Base-by-base conservation (phyloP, 2,888 invertebrate genomes). In the Spisula subtruncata region DNA sequence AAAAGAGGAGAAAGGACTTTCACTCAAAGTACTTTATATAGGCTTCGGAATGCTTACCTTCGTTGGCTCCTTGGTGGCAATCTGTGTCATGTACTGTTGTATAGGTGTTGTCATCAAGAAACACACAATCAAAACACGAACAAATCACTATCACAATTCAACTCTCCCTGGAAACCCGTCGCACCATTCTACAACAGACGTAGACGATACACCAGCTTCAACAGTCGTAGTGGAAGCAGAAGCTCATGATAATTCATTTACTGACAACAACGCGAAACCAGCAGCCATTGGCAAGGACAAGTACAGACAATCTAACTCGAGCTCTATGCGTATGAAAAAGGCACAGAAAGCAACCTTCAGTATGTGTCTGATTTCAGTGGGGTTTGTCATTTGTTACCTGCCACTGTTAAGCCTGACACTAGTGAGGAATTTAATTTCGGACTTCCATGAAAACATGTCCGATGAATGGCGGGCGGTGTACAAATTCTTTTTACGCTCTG, bases 401-500 rank as follows among this genome's bases (percentile, higher is more conserved):
- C 94, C 94, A 0, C 85, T 91, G 80, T 87, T 94, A 4, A 41
- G 80, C n/a, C 83, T 94, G 46, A 54, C 92, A 8, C 79, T 92
- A 6, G 32, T 87, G 1, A 71, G 92, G 20, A 89, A 86, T 60
- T 41, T 92, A 14, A 83, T 88, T 32, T 85, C 41, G 10, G 60
- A 87, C 16, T 90, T 93, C 25, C 91, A 93, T 20, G 88, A 91
- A 14, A 85, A 82, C 12, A 46, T 94, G 87, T 80, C 85, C 0
- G 88, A 89, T 32, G 80, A 80, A 25, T 87, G 75, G 32, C 86
- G 89, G 41, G 90, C 89, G 0, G 89, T 88, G 0, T 93, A 93
- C 56, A 90, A 93, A 16, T 92, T 94, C 81, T 93, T 93, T 60
- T 83, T 94, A 81, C 83, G 94, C 4, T 92, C 93, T 1, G 93